A percentile compares a stretch with the other conserved stretches of the same genome.
phyloP scores from a whole-genome alignment of 23 tunicate species.

The Trididemnum clinides region DNA sequence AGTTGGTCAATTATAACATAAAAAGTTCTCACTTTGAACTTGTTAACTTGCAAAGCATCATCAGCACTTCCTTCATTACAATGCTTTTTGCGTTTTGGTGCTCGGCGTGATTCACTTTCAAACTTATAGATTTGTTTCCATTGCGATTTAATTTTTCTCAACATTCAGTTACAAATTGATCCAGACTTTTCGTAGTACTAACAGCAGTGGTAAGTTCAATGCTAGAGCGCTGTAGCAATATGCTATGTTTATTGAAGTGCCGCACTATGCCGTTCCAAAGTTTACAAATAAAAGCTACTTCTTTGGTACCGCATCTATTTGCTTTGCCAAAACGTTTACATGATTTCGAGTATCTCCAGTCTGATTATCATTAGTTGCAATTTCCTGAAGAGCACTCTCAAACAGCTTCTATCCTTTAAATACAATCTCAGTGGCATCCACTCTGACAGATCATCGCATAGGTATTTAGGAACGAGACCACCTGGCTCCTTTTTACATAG shows the following conservation, averaged over 20 bases:
- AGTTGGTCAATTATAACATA: conserved; percentile 13
- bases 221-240: conserved; percentile 10
- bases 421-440: no score
- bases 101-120: conserved; percentile 21
- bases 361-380: no score
- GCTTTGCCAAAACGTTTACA: no score
- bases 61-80: conserved; percentile 3
- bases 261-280: neutral
- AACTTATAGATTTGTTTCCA: neutral
- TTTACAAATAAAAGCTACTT: neutral
- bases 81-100: conserved; percentile 7
- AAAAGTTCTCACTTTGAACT: conserved; percentile 3
- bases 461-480: no score
- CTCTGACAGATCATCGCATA: no score
- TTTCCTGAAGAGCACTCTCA: no score
- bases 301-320: conserved; percentile 16
- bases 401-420: no score
- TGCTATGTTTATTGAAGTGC: neutral
- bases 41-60: conserved; percentile 7
- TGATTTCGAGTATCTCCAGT: no score
- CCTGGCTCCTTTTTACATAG: no score
- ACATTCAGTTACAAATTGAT: conserved; percentile 7
- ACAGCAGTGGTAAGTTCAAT: conserved; percentile 12
- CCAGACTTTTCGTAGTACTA: neutral
- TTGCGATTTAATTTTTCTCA: neutral